These are phyloP conservation scores for Calosoma granatense DNA, from an alignment of 1,140 invertebrate species.

Conservation along the genomic window DNA sequence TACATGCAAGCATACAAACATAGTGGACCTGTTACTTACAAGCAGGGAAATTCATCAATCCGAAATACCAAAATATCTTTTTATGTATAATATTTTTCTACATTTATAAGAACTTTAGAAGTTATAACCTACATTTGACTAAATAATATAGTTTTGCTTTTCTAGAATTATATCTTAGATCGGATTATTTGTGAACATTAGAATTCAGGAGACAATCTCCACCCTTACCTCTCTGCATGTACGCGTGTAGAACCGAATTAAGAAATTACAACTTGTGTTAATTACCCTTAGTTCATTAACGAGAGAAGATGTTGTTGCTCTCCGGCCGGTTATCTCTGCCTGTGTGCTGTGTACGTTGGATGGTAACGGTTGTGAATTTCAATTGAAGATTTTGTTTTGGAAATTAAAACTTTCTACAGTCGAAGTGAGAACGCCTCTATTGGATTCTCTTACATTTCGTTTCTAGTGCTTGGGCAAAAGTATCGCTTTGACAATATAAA, in stretches of 20 bases:
- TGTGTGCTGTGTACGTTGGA: too few species aligned
- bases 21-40: too few species aligned
- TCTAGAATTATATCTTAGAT: neutral
- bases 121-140: neutral
- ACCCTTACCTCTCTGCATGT: neutral
- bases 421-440: neutral
- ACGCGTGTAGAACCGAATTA: neutral
- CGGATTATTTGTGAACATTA: neutral
- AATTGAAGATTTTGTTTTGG: slow-evolving; percentile 2
- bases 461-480: neutral
- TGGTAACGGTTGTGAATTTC: neutral
- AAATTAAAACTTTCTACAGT: slow-evolving; percentile 8
- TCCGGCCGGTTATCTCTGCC: neutral
- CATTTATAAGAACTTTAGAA: neutral
- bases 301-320: neutral
- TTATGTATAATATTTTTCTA: neutral
- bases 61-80: neutral
- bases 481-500: too few species aligned
- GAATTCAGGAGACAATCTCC: neutral
- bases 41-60: too few species aligned
- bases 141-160: neutral
- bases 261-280: slow-evolving; percentile 4
- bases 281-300: slow-evolving; percentile 9
- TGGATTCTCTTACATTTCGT: neutral
- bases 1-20: neutral